These are phyloP conservation scores for Oenanthe melanoleuca DNA, from an alignment of 2,113 vertebrate species.

Conservation along the genomic window DNA sequence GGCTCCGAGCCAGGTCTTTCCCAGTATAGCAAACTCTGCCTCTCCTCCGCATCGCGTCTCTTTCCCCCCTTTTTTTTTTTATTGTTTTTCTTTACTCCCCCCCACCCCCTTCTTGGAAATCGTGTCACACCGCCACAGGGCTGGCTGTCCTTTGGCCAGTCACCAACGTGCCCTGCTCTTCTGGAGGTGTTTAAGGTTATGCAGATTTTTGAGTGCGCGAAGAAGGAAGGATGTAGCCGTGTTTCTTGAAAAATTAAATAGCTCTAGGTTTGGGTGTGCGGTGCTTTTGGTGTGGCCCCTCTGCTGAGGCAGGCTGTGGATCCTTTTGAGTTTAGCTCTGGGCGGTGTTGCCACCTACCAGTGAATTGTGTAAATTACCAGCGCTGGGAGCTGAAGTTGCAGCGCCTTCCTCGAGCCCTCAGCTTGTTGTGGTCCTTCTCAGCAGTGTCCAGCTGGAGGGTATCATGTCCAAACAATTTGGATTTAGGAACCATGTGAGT, in stretches of 20 bases:
- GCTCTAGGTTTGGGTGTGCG: not conserved
- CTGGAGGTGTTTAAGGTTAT: not conserved
- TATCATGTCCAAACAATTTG: not conserved
- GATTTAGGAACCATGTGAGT: not conserved
- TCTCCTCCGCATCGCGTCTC: accelerated
- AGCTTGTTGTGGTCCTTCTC: not conserved
- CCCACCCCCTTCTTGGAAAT: not conserved
- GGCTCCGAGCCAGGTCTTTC: not conserved
- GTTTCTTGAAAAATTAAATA: not conserved
- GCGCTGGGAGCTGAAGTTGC: not conserved
- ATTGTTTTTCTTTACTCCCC: accelerated
- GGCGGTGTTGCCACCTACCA: conserved; percentile 29
- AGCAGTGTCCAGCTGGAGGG: not conserved
- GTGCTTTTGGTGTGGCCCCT: not conserved
- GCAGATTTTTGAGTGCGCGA: not conserved
- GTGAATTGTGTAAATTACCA: not conserved
- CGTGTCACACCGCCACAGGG: not conserved
- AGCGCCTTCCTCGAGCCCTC: not conserved
- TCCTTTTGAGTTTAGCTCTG: not conserved
- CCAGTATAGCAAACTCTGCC: accelerated
- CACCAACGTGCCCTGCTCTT: not conserved
- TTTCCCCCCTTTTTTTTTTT: not conserved
- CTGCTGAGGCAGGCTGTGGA: not conserved
- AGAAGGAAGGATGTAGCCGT: not conserved
- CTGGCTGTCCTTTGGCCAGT: accelerated